phyloP scores from a whole-genome alignment of 2,797 vertebrate species.

The Pyrrhura leucotis region DNA sequence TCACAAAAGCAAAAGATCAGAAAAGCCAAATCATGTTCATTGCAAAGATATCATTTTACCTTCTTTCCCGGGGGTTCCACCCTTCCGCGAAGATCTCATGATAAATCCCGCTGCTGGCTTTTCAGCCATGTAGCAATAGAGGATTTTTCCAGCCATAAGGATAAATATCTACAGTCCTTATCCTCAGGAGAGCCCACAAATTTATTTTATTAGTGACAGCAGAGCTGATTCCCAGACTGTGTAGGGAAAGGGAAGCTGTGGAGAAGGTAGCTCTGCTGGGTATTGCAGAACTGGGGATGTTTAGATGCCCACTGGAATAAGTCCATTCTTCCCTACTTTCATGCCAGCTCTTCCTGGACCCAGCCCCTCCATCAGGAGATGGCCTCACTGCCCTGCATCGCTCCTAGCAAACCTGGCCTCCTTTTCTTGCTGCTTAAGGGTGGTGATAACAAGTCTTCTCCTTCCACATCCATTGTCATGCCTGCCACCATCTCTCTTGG shows the following conservation, averaged over 20 bases:
- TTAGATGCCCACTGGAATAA: neutral
- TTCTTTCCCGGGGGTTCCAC: neutral
- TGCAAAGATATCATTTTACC: neutral
- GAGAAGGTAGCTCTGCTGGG: neutral
- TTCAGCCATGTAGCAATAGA: neutral
- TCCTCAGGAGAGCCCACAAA: neutral
- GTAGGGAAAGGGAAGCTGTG: neutral
- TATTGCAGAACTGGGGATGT: neutral
- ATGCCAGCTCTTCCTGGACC: neutral
- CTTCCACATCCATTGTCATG: rapidly evolving
- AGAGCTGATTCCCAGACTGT: neutral
- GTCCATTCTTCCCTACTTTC: neutral
- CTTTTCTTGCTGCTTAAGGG: neutral
- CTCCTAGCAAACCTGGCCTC: neutral
- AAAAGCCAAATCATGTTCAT: neutral
- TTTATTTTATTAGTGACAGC: neutral
- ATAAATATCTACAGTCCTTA: neutral
- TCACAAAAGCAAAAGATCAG: neutral
- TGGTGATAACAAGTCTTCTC: neutral
- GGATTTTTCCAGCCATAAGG: neutral
- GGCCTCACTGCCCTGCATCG: rapidly evolving
- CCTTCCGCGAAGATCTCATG: neutral
- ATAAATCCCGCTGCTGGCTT: neutral
- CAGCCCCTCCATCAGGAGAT: neutral
- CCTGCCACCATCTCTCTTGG: neutral